Evolutionary conservation across 1,140 invertebrate genomes (phyloP).

Genomic region (Hydropsyche tenuis): DNA sequence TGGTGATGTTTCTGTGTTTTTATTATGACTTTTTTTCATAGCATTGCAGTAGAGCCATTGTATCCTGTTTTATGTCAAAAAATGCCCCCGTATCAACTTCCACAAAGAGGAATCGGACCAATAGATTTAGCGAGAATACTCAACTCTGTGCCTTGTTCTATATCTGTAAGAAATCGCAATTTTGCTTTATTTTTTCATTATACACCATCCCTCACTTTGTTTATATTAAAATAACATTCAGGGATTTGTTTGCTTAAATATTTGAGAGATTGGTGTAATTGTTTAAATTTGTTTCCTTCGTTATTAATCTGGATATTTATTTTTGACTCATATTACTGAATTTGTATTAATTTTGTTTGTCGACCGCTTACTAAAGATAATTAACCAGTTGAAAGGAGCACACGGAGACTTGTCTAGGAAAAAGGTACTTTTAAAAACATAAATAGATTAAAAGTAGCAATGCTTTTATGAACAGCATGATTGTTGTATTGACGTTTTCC

Average conservation of each 20-base stretch:
- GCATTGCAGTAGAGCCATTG: constrained; percentile 89
- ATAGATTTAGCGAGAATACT: constrained; percentile 82
- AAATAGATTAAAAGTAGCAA: too few relatives aligned
- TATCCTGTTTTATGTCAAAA: constrained; percentile 74
- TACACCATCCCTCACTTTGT: too few relatives aligned
- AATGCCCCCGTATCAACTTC: constrained; percentile 60
- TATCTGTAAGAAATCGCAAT: constrained; percentile 66
- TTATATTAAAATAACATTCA: too few relatives aligned
- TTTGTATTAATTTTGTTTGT: constrained; percentile 1
- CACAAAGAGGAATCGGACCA: constrained; percentile 69
- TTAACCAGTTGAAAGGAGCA: constrained; percentile 48
- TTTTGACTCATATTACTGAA: too few relatives aligned
- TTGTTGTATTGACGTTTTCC: too few relatives aligned
- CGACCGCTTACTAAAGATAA: constrained; percentile 41
- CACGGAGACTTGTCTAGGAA: constrained; percentile 37
- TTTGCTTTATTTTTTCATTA: too few relatives aligned
- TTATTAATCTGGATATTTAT: too few relatives aligned
- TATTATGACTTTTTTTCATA: constrained; percentile 54
- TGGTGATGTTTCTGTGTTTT: background rate
- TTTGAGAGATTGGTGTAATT: too few relatives aligned
- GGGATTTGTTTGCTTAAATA: too few relatives aligned
- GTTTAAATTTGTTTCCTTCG: background rate
- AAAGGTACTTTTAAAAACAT: constrained; percentile 33
- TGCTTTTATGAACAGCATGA: too few relatives aligned
- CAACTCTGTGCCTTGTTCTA: constrained; percentile 87